Evolutionary conservation across 2,888 invertebrate genomes (phyloP), one percentile per base, ranked within the genome.

Genomic region (Philhelius pedissequus): DNA sequence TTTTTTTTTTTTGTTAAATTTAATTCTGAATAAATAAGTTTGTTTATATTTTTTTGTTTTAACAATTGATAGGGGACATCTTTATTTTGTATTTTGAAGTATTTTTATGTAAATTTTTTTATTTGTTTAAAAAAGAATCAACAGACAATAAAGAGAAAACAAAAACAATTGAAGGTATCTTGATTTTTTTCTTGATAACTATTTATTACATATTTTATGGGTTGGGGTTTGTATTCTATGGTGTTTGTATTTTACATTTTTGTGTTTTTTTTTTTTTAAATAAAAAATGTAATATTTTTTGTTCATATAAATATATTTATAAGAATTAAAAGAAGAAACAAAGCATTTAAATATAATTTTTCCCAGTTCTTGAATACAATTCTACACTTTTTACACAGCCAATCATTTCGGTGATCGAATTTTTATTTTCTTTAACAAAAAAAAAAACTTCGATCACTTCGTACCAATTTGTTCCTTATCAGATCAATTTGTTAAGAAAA

Each of bases 381-480:
- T 79, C 48, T 77, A 64, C 22, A 54, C 62, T 77, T 83, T 80
- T 60, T 83, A 80, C 84, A 84, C 84, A 84, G 84, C 84, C 84
- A 84, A 84, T 84, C 80, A 66, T 60, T 68, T 75, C 18, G 50
- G 80, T 68, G 56, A 62, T 68, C 45, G 43, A 58, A 43, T 27
- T 18, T 25, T 62, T n/a, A n/a, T n/a, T n/a, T 62, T 9, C 30
- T 58, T 20, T 13, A 30, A 66, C 30, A 54, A 32, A 30, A 54
- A 18, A 32, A 15, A 32, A n/a, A 20, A 15, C 7, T 62, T 48
- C 64, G 48, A 68, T 62, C 75, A 76, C 75, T 45, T 56, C 58
- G 20, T 71, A 68, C 60, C 70, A 38, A 70, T 32, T 74, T 62
- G 20, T 54, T 74, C 32, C 18, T 43, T 58, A 45, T 45, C 18